phyloP scores from a whole-genome alignment of 1,140 invertebrate genomes.

The Brachionus manjavacas region DNA sequence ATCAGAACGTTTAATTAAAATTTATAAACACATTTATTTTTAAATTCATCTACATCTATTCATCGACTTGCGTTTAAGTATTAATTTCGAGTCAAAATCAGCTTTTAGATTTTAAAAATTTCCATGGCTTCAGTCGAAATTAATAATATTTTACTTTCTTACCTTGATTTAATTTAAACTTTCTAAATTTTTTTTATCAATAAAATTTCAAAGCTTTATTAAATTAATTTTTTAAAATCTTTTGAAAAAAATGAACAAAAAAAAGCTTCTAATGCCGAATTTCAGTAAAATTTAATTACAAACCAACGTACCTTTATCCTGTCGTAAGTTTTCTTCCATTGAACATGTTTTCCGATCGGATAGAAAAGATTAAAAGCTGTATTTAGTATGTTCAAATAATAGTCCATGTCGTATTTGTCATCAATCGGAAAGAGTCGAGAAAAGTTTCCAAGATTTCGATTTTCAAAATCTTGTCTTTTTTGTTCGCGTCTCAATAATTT shows the following conservation, averaged over 20 bases:
- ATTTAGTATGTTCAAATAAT: constrained; percentile 26
- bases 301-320: neutral
- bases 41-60: neutral
- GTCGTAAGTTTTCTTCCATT: constrained; percentile 36
- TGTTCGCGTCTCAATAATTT: constrained; percentile 49
- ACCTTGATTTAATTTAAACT: neutral
- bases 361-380: constrained; percentile 40
- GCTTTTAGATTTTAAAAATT: neutral
- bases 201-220: no score
- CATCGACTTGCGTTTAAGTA: neutral
- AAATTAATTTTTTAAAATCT: no score
- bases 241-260: no score
- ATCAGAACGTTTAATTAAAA: neutral
- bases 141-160: neutral
- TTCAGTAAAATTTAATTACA: neutral
- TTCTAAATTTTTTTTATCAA: neutral
- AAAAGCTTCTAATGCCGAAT: no score
- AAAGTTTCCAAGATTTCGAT: constrained; percentile 53
- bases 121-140: neutral
- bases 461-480: constrained; percentile 54
- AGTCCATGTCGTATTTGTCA: constrained; percentile 46
- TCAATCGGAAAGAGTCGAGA: constrained; percentile 55
- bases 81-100: neutral
- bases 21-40: neutral
- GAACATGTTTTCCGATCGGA: constrained; percentile 25